Percentiles rank a stretch among this genome's conserved stretches.
These are phyloP conservation scores for Heteromyza rotundicornis DNA, from an alignment of 2,888 invertebrate genomes.

Conservation along the genomic window DNA sequence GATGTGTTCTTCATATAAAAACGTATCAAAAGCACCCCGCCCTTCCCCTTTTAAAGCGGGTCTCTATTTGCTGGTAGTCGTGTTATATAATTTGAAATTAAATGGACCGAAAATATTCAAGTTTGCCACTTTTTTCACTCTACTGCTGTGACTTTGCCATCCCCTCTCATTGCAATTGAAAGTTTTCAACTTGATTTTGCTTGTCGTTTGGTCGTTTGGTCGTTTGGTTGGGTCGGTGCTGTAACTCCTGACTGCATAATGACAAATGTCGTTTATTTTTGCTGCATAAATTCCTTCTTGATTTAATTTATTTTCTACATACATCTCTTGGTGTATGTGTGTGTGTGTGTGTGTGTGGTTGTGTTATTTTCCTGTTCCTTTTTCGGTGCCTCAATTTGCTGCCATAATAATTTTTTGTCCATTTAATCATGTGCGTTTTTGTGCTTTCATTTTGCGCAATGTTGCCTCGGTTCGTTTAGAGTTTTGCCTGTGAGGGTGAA, in stretches of 20 bases:
- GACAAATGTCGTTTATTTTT: constrained; percentile 20
- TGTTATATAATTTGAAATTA: constrained; percentile 27
- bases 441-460: not conserved
- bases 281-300: not conserved
- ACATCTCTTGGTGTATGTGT: not conserved
- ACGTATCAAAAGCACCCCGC: too few species aligned
- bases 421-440: constrained; percentile 4
- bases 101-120: constrained; percentile 28
- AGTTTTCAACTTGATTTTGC: constrained; percentile 13
- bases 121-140: not conserved
- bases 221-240: not conserved
- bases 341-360: not conserved
- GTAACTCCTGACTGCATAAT: not conserved
- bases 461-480: too few species aligned
- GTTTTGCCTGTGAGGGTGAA: too few species aligned
- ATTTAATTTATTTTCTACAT: constrained; percentile 1
- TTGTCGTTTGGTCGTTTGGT: not conserved
- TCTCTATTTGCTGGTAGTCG: not conserved
- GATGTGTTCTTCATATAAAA: too few species aligned
- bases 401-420: not conserved
- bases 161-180: not conserved
- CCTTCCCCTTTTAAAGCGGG: too few species aligned
- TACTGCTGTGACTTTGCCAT: not conserved
- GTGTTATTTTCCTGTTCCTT: not conserved
- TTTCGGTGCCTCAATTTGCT: not conserved